Conservation (phyloP, 1,140 invertebrate genomes). For the Hirudo medicinalis region DNA sequence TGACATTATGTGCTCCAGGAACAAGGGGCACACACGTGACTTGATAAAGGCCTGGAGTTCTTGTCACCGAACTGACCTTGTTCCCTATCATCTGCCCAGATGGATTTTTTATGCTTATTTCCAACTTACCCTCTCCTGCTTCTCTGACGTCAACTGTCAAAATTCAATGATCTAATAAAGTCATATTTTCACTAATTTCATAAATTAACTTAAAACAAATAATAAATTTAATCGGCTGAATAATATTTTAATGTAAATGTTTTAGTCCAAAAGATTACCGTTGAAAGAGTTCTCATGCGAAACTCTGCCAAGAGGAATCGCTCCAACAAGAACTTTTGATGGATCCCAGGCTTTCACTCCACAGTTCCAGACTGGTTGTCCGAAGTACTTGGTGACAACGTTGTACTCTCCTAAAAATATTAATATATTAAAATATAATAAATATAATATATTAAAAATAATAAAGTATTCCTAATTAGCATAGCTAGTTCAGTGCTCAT, state of each 20-base stretch:
- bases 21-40: slow-evolving; percentile 89
- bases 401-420: slow-evolving; percentile 61
- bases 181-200: not conserved
- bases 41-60: slow-evolving; percentile 66
- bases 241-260: not conserved
- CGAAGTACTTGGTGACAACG: slow-evolving; percentile 69
- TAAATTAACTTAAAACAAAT: not conserved
- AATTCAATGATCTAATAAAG: not conserved
- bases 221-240: not conserved
- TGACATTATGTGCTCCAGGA: slow-evolving; percentile 80
- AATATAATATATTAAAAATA: too few species aligned
- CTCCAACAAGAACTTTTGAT: slow-evolving; percentile 72
- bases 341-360: slow-evolving; percentile 94
- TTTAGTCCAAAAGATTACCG: slow-evolving; percentile 49
- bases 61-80: slow-evolving; percentile 86
- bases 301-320: slow-evolving; percentile 72
- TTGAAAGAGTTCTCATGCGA: slow-evolving; percentile 83
- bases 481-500: too few species aligned
- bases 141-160: slow-evolving; percentile 85
- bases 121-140: slow-evolving; percentile 92
- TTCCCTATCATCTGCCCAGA: slow-evolving; percentile 84
- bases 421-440: too few species aligned
- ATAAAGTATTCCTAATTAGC: too few species aligned
- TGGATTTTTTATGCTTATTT: slow-evolving; percentile 79
- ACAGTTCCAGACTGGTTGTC: slow-evolving; percentile 74